Conservation (phyloP, 2,888 invertebrate species). For the Ochropacha duplaris region DNA sequence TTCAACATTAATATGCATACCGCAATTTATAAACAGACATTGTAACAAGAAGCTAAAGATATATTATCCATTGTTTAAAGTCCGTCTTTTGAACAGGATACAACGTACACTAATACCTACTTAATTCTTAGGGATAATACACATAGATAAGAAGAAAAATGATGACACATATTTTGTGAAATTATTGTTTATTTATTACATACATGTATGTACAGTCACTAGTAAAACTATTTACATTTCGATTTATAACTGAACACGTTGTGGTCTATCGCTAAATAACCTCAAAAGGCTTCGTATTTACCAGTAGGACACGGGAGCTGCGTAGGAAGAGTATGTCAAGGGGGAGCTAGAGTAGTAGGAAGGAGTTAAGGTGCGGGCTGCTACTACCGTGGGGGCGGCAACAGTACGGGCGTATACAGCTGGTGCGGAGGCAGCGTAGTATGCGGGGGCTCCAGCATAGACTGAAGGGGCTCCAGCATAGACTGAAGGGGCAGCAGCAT, state of each 20-base stretch:
- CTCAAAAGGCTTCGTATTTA: conserved; percentile 37
- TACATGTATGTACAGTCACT: conserved; percentile 44
- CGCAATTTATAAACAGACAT: neutral
- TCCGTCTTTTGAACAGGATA: neutral
- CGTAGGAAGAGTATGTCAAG: conserved; percentile 54
- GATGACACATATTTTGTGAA: conserved; percentile 11
- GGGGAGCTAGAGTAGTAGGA: conserved; percentile 39
- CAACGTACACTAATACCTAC: neutral
- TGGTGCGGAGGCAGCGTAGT: conserved; percentile 29
- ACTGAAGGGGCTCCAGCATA: conserved; percentile 26
- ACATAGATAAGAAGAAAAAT: too few species aligned
- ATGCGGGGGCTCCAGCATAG: conserved; percentile 28
- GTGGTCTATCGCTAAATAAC: conserved; percentile 36
- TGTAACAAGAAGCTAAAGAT: neutral
- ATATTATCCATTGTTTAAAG: neutral
- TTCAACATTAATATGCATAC: conserved; percentile 1
- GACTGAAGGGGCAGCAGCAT: conserved; percentile 7
- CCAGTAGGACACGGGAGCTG: conserved; percentile 67
- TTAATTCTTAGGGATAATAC: neutral
- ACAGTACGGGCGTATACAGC: conserved; percentile 21
- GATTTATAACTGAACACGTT: conserved; percentile 47
- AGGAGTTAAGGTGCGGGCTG: conserved; percentile 33
- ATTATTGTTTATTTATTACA: conserved; percentile 34
- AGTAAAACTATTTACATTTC: conserved; percentile 54
- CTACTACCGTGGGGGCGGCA: conserved; percentile 27